phyloP scores from a whole-genome alignment of 2,888 invertebrate species.

The Sesia apiformis region DNA sequence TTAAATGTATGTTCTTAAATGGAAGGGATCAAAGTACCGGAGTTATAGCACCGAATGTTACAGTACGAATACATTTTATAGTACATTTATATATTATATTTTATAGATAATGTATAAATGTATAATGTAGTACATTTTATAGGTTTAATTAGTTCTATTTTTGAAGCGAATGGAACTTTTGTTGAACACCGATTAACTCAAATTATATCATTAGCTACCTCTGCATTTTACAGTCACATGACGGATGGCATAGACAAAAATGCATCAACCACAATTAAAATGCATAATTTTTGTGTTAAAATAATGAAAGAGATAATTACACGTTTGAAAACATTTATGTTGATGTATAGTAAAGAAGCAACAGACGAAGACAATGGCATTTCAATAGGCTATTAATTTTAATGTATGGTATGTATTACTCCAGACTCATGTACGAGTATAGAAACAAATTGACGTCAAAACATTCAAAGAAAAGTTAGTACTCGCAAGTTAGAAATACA shows the following conservation, averaged over 20 bases:
- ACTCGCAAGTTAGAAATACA: too few species aligned
- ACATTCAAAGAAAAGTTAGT: neutral
- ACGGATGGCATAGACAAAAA: neutral
- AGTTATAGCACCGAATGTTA: too few species aligned
- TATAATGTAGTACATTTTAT: too few species aligned
- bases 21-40: too few species aligned
- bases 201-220: neutral
- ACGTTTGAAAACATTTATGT: neutral
- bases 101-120: too few species aligned
- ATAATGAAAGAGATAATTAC: neutral
- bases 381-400: slow-evolving; percentile 16
- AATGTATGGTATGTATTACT: slow-evolving; percentile 13
- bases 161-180: too few species aligned
- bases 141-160: too few species aligned
- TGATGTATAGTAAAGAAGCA: neutral
- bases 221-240: neutral
- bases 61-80: too few species aligned
- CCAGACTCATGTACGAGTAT: neutral
- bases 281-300: neutral
- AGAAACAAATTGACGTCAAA: neutral
- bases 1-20: too few species aligned
- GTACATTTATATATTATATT: too few species aligned
- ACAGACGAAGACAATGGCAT: slow-evolving; percentile 6
- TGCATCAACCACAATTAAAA: neutral
- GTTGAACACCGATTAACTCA: neutral